Percentiles rank a stretch among this genome's conserved stretches.
phyloP scores from a whole-genome alignment of 2,888 invertebrate genomes.

The Eupithecia abbreviata region DNA sequence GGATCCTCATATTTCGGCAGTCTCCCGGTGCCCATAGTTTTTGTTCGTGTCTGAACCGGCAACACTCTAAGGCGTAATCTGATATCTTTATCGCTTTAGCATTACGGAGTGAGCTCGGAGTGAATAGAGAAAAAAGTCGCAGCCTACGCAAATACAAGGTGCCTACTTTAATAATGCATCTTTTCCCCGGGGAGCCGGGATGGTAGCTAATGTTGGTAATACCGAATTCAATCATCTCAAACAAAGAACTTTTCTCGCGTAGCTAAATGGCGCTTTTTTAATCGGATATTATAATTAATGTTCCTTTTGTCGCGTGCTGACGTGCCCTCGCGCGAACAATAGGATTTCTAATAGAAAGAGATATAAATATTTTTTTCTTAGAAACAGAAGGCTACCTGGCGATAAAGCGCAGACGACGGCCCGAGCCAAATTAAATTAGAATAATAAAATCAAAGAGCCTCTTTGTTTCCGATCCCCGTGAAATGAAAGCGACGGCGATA shows the following conservation, averaged over 20 bases:
- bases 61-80: slow-evolving; percentile 69
- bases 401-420: slow-evolving; percentile 79
- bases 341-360: slow-evolving; percentile 82
- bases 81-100: slow-evolving; percentile 67
- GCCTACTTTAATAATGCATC: slow-evolving; percentile 58
- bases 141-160: slow-evolving; percentile 61
- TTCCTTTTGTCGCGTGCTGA: slow-evolving; percentile 84
- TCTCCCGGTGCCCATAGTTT: slow-evolving; percentile 76
- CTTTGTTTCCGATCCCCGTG: slow-evolving; percentile 61
- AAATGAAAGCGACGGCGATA: slow-evolving; percentile 48
- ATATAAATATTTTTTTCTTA: slow-evolving; percentile 82
- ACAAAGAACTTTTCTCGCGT: slow-evolving; percentile 79
- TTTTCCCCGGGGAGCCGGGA: slow-evolving; percentile 59
- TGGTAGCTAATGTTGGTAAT: slow-evolving; percentile 77
- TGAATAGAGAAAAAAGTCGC: slow-evolving; percentile 53
- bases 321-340: slow-evolving; percentile 83
- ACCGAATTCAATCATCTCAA: slow-evolving; percentile 82
- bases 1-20: slow-evolving; percentile 82
- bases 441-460: slow-evolving; percentile 74
- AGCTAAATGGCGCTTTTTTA: slow-evolving; percentile 82
- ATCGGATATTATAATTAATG: slow-evolving; percentile 85
- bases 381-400: slow-evolving; percentile 81
- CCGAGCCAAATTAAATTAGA: slow-evolving; percentile 77
- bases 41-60: slow-evolving; percentile 68
- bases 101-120: slow-evolving; percentile 55